Base-by-base conservation (phyloP, 2,797 vertebrate genomes). In the Morelia viridis region DNA sequence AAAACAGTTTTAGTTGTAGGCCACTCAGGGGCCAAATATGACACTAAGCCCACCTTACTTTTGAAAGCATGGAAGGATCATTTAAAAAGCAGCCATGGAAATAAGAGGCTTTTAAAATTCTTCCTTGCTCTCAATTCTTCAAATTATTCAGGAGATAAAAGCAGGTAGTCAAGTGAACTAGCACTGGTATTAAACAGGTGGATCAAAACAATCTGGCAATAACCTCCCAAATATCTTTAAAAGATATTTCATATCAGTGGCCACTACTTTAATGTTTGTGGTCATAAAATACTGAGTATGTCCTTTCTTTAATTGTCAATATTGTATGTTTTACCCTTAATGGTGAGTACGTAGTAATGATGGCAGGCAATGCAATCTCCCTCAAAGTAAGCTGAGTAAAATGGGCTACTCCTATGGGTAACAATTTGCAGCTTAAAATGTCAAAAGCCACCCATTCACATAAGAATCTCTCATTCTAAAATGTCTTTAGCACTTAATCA, bases 221-320 rank as follows among this genome's bases (percentile, higher is more conserved):
- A 41, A 80, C 35, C 1, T 19, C 35, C 35, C 35, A 80, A 80
- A 46, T 46, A 80, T 46, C 76, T 80, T 80, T 24, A 46, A 80
- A 46, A 46, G 46, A 24, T 46, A 46, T 80, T 80, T 80, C 71
- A 80, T 19, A 22, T 8, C 91, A 91, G 89, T 91, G 93, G 95
- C 90, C 85, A 91, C 94, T 88, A 61, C 87, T 2, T 0, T 84
- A 92, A 89, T 28, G 92, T 93, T 95, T 95, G 91, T 88, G 92
- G 56, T 89, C 68, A 17, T 50, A 88, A 87, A 90, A 76, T 0
- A 71, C 50, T 46, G 46, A 80, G 19, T 80, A 46, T 19, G 46
- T 10, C 0, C 19, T 80, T 46, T 11, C 41, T 46, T 80, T 80
- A 46, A 46, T 9, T 19, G 46, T 80, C 76, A 26, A 19, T 90